A percentile compares a stretch with the other conserved stretches of the same genome.
Conservation (phyloP, 35 echinoderm and acorn worm genomes). For the Nesometra sesokonis region DNA sequence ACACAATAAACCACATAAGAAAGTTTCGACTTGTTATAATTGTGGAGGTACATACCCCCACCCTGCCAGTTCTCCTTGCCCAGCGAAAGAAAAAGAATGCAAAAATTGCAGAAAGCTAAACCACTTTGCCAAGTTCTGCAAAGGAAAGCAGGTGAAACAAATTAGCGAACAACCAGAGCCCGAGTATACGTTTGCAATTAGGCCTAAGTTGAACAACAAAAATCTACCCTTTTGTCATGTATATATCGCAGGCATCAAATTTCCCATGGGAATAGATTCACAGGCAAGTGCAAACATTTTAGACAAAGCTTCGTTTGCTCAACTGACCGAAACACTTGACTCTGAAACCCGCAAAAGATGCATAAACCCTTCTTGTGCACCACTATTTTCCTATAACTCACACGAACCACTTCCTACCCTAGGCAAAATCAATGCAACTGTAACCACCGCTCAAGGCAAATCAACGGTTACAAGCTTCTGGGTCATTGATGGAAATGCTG, state of each 20-base stretch:
- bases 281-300: slow-evolving; percentile 26
- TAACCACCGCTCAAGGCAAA: neutral
- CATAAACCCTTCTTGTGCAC: too few species aligned
- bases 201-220: too few species aligned
- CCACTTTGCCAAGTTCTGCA: slow-evolving; percentile 35
- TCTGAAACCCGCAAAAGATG: too few species aligned
- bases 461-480: neutral
- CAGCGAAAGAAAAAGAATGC: slow-evolving; percentile 18
- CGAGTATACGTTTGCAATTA: neutral
- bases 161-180: neutral
- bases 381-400: slow-evolving; percentile 9
- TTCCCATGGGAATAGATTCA: slow-evolving; percentile 15
- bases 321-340: too few species aligned
- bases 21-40: neutral
- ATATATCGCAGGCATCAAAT: slow-evolving; percentile 4
- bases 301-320: slow-evolving; percentile 8
- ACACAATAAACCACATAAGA: neutral
- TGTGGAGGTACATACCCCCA: slow-evolving; percentile 19
- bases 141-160: neutral
- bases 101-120: slow-evolving; percentile 16
- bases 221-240: slow-evolving; percentile 20
- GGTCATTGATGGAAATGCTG: slow-evolving; percentile 12
- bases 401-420: slow-evolving; percentile 7
- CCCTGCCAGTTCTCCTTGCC: neutral
- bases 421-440: slow-evolving; percentile 10